Percentiles rank a stretch among this genome's conserved stretches.
These are phyloP conservation scores for Plecturocebus donacophilus DNA, from an alignment of 2,113 vertebrate genomes.

Conservation along the genomic window DNA sequence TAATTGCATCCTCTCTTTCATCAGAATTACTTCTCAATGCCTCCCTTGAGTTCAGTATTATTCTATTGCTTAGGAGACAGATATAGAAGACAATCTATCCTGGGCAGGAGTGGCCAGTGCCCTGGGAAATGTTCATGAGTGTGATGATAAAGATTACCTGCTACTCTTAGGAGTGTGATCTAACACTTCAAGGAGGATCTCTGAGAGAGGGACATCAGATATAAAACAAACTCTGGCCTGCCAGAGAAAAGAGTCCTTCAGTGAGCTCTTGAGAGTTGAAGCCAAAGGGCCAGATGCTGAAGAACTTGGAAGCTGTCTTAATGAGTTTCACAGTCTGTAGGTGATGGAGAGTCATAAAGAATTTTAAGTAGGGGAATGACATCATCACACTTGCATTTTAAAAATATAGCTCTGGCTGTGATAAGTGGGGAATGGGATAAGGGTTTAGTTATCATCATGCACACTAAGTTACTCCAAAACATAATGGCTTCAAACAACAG, in stretches of 20 bases:
- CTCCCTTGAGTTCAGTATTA: fast-evolving
- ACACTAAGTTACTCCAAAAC: background rate
- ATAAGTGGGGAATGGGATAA: background rate
- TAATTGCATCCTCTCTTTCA: background rate
- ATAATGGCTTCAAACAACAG: background rate
- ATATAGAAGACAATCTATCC: too few relatives aligned
- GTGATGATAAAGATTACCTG: background rate
- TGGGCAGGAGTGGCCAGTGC: fast-evolving
- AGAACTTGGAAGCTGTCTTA: background rate
- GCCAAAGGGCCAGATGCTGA: background rate
- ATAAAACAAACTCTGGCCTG: background rate
- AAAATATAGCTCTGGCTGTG: background rate
- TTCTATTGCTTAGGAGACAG: background rate
- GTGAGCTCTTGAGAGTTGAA: background rate
- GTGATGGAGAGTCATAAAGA: background rate
- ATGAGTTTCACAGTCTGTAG: background rate
- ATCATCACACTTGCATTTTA: background rate
- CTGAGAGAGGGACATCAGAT: background rate
- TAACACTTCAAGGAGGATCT: background rate
- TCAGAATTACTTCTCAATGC: background rate
- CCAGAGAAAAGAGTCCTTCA: background rate
- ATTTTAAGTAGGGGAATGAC: background rate
- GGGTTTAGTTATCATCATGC: background rate
- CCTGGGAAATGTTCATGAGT: too few relatives aligned
- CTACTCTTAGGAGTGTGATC: background rate